Evolutionary conservation across 2,888 invertebrate genomes (phyloP).

Genomic region (Drepanosiphum platanoidis): DNA sequence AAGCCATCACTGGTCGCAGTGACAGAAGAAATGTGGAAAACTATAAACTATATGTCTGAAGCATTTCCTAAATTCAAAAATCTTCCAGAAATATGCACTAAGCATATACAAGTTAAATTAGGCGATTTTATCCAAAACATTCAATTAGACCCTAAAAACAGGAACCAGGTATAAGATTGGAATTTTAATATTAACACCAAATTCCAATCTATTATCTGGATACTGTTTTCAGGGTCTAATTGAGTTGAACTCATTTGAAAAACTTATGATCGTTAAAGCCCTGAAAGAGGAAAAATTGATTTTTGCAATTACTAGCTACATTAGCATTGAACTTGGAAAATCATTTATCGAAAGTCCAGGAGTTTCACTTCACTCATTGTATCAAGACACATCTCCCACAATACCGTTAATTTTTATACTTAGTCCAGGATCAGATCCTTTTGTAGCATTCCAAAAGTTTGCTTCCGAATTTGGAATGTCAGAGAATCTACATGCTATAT

Average conservation of each 20-base stretch:
- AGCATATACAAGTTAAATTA: conserved; percentile 7
- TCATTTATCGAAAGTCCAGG: conserved; percentile 86
- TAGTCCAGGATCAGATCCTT: conserved; percentile 90
- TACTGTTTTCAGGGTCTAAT: too few relatives aligned
- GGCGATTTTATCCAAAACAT: conserved; percentile 36
- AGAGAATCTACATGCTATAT: conserved; percentile 81
- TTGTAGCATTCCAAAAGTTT: conserved; percentile 83
- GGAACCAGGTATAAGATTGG: background rate
- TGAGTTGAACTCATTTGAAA: conserved; percentile 73
- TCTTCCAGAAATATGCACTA: conserved; percentile 42
- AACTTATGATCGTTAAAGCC: conserved; percentile 81
- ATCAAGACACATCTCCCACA: conserved; percentile 75
- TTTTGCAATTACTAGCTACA: conserved; percentile 83
- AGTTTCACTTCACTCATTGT: conserved; percentile 76
- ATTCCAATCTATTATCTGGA: too few relatives aligned
- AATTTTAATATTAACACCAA: too few relatives aligned
- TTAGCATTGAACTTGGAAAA: conserved; percentile 79
- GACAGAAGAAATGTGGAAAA: conserved; percentile 76
- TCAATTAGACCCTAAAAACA: conserved; percentile 28
- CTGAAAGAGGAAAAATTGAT: conserved; percentile 84
- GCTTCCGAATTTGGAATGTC: conserved; percentile 79
- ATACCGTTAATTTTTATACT: conserved; percentile 88
- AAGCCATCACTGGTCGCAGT: conserved; percentile 74
- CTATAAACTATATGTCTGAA: conserved; percentile 41
- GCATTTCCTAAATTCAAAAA: conserved; percentile 47